Evolutionary conservation across 2,113 vertebrate genomes (phyloP).

Genomic region (Marmota flaviventris): DNA sequence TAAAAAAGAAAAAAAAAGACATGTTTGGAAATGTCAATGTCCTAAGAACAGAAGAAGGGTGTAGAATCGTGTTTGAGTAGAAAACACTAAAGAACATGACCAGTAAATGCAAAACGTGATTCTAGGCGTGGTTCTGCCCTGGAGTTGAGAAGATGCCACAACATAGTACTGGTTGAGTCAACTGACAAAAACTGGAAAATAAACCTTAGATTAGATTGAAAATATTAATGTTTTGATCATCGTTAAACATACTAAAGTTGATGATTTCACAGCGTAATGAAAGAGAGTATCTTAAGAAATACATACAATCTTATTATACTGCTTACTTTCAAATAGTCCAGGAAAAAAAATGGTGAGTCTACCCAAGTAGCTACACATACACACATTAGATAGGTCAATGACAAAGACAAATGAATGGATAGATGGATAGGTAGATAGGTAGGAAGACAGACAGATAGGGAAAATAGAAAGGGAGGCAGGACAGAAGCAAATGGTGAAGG

Average conservation of each 20-base stretch:
- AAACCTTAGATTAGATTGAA: background rate
- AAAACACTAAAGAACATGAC: background rate
- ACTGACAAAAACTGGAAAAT: background rate
- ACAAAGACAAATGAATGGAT: background rate
- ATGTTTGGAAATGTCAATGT: background rate
- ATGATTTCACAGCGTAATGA: background rate
- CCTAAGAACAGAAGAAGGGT: background rate
- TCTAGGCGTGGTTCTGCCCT: background rate
- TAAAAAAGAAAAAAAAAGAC: background rate
- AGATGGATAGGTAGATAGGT: background rate
- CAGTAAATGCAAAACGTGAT: background rate
- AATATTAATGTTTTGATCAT: background rate
- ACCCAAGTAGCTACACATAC: background rate
- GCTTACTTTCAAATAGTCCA: background rate
- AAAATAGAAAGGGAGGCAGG: background rate
- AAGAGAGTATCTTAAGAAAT: background rate
- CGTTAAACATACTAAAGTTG: background rate
- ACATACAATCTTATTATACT: background rate
- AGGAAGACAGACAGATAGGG: background rate
- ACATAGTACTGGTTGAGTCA: background rate
- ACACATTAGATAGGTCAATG: background rate
- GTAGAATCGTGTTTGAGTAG: background rate
- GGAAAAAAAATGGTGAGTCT: background rate
- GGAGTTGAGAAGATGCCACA: background rate
- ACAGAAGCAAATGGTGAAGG: background rate